A percentile compares a stretch with the other conserved stretches of the same genome.
Conservation (phyloP, 92 coral and sea anemone genomes). For the Parazoanthus atlanticus region DNA sequence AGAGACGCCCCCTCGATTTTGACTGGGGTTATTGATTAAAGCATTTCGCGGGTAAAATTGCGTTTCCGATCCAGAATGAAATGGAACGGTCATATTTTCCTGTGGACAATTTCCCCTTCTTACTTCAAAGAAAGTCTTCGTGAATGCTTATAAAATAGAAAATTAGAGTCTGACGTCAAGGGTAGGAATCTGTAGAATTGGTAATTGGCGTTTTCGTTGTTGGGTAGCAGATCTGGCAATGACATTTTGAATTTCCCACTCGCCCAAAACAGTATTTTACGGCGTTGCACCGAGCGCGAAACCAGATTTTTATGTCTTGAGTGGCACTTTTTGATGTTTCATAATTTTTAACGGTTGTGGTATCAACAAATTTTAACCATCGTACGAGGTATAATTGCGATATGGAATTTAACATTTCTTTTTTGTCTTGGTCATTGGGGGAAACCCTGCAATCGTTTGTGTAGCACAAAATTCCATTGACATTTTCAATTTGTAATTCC, state of each 20-base stretch:
- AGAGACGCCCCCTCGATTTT: conserved; percentile 43
- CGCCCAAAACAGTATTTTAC: conserved; percentile 49
- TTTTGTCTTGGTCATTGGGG: not conserved
- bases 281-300: conserved; percentile 37
- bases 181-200: not conserved
- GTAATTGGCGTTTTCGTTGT: conserved; percentile 17
- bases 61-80: conserved; percentile 26
- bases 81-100: conserved; percentile 22
- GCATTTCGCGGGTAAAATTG: conserved; percentile 36
- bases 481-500: not conserved
- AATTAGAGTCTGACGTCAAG: conserved; percentile 3
- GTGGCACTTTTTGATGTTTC: not conserved
- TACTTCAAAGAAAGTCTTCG: conserved; percentile 1
- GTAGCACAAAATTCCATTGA: not conserved
- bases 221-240: not conserved
- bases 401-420: not conserved
- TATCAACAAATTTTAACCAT: not conserved
- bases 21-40: conserved; percentile 19
- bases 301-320: not conserved
- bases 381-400: not conserved
- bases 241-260: conserved; percentile 97
- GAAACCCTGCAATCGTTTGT: conserved; percentile 23
- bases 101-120: not conserved
- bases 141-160: not conserved
- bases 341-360: not conserved